phyloP scores from a whole-genome alignment of 1,140 invertebrate species.

The Drosophila ogumai region DNA sequence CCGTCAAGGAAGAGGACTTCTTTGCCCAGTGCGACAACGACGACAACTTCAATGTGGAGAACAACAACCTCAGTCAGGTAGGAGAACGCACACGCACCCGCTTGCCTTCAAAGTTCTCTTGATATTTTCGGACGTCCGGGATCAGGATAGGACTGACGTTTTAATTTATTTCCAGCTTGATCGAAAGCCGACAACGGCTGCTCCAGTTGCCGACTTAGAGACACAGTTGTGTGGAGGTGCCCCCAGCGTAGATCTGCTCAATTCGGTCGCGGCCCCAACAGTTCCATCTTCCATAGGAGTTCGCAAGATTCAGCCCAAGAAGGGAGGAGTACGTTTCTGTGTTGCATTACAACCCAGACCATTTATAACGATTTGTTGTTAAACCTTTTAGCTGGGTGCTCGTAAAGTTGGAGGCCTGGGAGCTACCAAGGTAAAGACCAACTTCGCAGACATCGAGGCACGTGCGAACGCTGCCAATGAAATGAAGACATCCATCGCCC shows the following conservation, averaged over 20 bases:
- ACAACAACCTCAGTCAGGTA: conserved; percentile 67
- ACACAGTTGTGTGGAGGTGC: conserved; percentile 59
- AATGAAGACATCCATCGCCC: conserved; percentile 85
- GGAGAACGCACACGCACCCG: conserved; percentile 22
- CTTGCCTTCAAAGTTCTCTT: conserved; percentile 17
- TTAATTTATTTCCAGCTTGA: conserved; percentile 51
- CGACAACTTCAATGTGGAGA: conserved; percentile 65
- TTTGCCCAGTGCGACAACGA: conserved; percentile 90
- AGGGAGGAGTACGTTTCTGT: conserved; percentile 87
- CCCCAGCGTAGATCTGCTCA: conserved; percentile 85
- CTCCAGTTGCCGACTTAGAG: conserved; percentile 30
- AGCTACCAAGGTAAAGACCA: conserved; percentile 96
- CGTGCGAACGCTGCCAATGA: conserved; percentile 93
- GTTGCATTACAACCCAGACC: too few species aligned
- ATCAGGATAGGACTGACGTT: background rate
- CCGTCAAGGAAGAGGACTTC: conserved; percentile 91
- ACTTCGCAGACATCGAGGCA: conserved; percentile 98
- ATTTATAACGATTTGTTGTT: background rate
- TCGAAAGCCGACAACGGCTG: conserved; percentile 40
- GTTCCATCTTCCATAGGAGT: conserved; percentile 87
- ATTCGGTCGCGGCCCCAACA: conserved; percentile 57
- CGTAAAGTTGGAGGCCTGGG: conserved; percentile 95
- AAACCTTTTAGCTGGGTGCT: conserved; percentile 87
- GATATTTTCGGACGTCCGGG: background rate
- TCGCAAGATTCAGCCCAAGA: conserved; percentile 88